Percentiles rank a stretch among this genome's conserved stretches.
Evolutionary conservation across 2,797 vertebrate species (phyloP).

Genomic region (Diceros bicornis): DNA sequence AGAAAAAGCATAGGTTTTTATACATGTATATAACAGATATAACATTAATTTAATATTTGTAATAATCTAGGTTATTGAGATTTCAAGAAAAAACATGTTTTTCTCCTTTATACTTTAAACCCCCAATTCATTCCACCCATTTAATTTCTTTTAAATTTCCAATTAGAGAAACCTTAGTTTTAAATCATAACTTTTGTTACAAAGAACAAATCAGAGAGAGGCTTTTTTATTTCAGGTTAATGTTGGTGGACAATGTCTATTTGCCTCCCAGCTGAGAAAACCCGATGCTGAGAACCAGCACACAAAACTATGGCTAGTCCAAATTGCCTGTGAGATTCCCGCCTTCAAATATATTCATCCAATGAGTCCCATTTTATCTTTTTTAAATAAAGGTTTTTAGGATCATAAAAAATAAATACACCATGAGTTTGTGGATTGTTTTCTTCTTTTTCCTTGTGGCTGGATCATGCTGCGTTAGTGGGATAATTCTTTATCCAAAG

Average conservation of each 20-base stretch:
- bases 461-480: conserved; percentile 56
- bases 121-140: background rate
- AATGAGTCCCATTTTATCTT: conserved; percentile 60
- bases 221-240: background rate
- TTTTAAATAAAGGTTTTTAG: conserved; percentile 79
- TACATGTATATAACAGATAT: background rate
- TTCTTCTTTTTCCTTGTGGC: conserved; percentile 67
- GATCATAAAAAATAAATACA: conserved; percentile 78
- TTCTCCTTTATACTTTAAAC: conserved; percentile 32
- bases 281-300: background rate
- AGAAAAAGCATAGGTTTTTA: background rate
- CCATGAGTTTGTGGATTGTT: conserved; percentile 3
- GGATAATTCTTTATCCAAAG: conserved; percentile 81
- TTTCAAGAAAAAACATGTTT: background rate
- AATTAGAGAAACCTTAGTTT: conserved; percentile 16
- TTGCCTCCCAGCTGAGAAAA: conserved; percentile 4
- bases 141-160: background rate
- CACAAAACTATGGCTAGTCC: background rate
- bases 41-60: background rate
- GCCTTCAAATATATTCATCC: conserved; percentile 42
- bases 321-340: conserved; percentile 6
- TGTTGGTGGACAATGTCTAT: background rate
- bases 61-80: background rate
- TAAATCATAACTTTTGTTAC: background rate
- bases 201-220: background rate